These are phyloP conservation scores for Semicossyphus pulcher DNA, from an alignment of 2,113 vertebrate species.

Conservation along the genomic window DNA sequence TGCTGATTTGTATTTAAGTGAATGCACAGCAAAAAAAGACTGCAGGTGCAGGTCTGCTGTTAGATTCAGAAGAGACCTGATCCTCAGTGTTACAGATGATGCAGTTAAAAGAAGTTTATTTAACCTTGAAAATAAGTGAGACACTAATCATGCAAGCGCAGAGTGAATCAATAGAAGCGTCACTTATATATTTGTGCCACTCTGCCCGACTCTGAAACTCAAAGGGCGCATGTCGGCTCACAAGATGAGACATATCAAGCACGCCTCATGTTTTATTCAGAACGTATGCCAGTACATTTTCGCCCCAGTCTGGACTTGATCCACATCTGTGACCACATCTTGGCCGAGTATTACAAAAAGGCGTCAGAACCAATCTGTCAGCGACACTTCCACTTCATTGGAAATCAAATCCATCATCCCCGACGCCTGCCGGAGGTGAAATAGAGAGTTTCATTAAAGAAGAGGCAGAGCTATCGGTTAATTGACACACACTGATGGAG, in stretches of 20 bases:
- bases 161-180: constrained; percentile 5
- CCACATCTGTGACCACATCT: constrained; percentile 55
- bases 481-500: constrained; percentile 58
- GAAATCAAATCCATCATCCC: constrained; percentile 59
- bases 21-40: too few relatives aligned
- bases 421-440: constrained; percentile 36
- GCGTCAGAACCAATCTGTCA: constrained; percentile 18
- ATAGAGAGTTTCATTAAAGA: constrained; percentile 56
- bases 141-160: constrained; percentile 40
- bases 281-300: not conserved
- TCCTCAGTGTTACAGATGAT: not conserved
- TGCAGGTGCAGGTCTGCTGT: too few relatives aligned
- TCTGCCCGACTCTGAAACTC: not conserved
- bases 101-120: not conserved
- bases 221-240: constrained; percentile 5
- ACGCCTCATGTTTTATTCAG: constrained; percentile 62
- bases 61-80: too few relatives aligned
- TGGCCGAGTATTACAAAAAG: constrained; percentile 16
- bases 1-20: too few relatives aligned
- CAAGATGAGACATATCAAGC: constrained; percentile 46
- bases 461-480: constrained; percentile 34
- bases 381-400: constrained; percentile 35
- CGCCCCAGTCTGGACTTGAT: constrained; percentile 31
- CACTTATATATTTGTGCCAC: constrained; percentile 35
- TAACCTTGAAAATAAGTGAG: constrained; percentile 13